Base-by-base conservation (phyloP, 2,113 vertebrate genomes). In the Hippocampus guttulatus region DNA sequence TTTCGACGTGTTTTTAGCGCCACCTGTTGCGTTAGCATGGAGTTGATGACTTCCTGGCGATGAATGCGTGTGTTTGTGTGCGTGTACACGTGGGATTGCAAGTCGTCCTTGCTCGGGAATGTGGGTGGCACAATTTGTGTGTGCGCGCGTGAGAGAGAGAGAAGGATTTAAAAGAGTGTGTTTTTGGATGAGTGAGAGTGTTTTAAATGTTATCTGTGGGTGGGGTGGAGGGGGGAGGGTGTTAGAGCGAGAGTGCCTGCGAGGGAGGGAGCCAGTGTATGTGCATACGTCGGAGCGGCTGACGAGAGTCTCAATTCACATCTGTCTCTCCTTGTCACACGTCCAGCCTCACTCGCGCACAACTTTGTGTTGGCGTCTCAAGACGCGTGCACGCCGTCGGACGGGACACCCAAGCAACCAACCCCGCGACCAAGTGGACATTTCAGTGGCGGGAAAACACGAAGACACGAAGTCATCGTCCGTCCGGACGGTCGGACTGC, bases 31-130 rank as follows among this genome's bases (percentile, higher is more conserved):
- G 21, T 51, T 51, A 18, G 12, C 3, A 21, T 51, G 16, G 16
- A 51, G 49, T 20, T 51, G 49, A 51, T 8, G 18, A 16, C 49
- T 21, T 51, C 4, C 58, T 68, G 57, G 54, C 66, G 27, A 45
- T 66, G 49, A 47, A 51, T 6, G 33, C 71, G 67, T 45, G 67
- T 10, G 43, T 66, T 70, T 15, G 54, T 80, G 75, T 69, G n/a
- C n/a, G 68, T 76, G 70, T 75, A 77, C 79, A 73, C 77, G 74
- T 63, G 84, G 77, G 77, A 76, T 70, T 88, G 82, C 87, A 90
- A 88, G 82, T 74, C 76, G 84, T 80, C 73, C 79, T 85, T 90
- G 84, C 88, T 81, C 81, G 80, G 77, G 78, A 45, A 41, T 21
- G 62, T 30, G 47, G 70, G 68, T 65, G 74, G 20, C 14, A 12